phyloP scores from a whole-genome alignment of 1,140 invertebrate species.

The Nephotettix cincticeps region DNA sequence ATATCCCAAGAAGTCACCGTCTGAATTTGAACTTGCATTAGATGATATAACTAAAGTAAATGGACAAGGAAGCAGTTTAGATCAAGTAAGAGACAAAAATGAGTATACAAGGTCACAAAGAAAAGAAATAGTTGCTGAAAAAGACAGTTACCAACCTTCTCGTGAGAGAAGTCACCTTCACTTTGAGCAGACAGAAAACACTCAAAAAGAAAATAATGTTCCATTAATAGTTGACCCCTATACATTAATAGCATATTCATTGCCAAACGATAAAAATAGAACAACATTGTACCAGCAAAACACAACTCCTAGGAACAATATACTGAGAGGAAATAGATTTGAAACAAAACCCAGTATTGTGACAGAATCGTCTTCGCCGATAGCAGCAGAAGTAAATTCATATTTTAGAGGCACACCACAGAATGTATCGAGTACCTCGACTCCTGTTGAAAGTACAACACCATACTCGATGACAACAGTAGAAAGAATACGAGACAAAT shows the following conservation, averaged over 20 bases:
- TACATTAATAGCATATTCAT: not conserved
- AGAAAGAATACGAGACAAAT: constrained; percentile 12
- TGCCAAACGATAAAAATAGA: not conserved
- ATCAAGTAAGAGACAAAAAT: no score
- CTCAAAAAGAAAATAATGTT: not conserved
- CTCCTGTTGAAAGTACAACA: constrained; percentile 1
- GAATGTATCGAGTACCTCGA: not conserved
- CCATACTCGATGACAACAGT: constrained; percentile 5
- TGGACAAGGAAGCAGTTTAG: no score
- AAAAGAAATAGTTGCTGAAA: no score
- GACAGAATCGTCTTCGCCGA: not conserved
- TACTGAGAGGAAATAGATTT: not conserved
- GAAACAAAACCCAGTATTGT: not conserved
- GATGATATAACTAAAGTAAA: no score
- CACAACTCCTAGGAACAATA: not conserved
- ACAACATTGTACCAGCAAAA: not conserved
- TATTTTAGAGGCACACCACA: not conserved
- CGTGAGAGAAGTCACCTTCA: not conserved
- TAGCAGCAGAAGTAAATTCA: constrained; percentile 13
- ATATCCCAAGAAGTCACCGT: no score
- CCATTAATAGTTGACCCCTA: constrained; percentile 1
- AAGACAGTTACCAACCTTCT: no score
- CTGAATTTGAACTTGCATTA: no score
- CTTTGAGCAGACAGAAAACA: not conserved
- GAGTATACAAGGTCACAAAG: no score